Percentiles rank a stretch among this genome's conserved stretches.
Evolutionary conservation across 2,113 vertebrate species (phyloP).

Genomic region (Sula dactylatra): DNA sequence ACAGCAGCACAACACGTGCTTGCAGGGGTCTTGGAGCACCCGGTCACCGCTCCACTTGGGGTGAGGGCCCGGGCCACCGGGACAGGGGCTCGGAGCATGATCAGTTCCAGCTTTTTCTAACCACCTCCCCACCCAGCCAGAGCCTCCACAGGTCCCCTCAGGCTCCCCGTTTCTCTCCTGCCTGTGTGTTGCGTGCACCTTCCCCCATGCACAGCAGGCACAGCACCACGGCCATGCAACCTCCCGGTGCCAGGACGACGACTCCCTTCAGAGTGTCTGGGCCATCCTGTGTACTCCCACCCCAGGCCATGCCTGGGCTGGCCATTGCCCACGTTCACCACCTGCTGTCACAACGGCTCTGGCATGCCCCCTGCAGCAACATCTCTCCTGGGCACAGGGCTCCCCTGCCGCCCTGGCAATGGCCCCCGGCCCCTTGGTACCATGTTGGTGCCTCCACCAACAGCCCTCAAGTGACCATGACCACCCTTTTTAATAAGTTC

Average conservation of each 20-base stretch:
- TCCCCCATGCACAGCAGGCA: not conserved
- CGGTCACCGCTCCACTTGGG: fast-evolving
- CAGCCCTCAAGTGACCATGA: no score
- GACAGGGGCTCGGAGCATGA: not conserved
- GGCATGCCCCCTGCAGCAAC: fast-evolving
- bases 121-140: no score
- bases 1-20: no score
- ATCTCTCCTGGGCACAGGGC: fast-evolving
- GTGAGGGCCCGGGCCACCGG: no score
- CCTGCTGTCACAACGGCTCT: no score
- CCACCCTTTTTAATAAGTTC: not conserved
- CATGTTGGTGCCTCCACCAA: not conserved
- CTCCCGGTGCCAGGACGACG: fast-evolving
- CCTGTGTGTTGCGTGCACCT: fast-evolving
- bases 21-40: no score
- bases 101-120: not conserved
- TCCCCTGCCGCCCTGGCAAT: no score
- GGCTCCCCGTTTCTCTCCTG: not conserved
- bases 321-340: fast-evolving
- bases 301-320: no score
- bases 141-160: fast-evolving
- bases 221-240: fast-evolving
- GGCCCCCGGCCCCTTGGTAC: no score
- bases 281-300: not conserved
- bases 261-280: not conserved